Conservation (phyloP, 2,113 vertebrate genomes). For the Pterophyllum scalare region DNA sequence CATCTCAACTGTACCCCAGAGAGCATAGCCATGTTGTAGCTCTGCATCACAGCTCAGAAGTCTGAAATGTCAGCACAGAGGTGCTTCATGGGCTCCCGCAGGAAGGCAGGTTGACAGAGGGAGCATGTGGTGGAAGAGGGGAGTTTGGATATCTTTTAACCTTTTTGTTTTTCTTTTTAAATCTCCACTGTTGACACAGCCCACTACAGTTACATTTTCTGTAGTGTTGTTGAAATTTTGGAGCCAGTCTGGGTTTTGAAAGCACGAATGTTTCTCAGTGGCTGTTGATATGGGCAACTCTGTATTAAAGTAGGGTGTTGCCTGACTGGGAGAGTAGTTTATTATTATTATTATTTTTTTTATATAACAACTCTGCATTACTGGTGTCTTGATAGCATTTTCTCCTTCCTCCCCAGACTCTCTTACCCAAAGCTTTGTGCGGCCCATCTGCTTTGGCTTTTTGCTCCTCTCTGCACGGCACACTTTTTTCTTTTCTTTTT, state of each 20-base stretch:
- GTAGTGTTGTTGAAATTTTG: constrained; percentile 18
- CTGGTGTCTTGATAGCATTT: background rate
- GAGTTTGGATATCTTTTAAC: constrained; percentile 18
- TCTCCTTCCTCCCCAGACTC: background rate
- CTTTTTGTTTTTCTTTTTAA: background rate
- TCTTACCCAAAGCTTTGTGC: background rate
- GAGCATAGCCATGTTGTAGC: constrained; percentile 90
- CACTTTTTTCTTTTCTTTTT: constrained; percentile 24
- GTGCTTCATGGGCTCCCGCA: constrained; percentile 7
- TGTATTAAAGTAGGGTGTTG: constrained; percentile 7
- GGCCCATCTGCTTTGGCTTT: constrained; percentile 47
- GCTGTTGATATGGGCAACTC: background rate
- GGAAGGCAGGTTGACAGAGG: background rate
- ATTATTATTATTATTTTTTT: background rate
- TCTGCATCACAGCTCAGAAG: background rate
- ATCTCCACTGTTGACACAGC: background rate
- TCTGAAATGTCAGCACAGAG: constrained; percentile 13
- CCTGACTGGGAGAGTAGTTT: background rate
- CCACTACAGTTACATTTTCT: constrained; percentile 1
- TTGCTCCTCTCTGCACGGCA: constrained; percentile 62
- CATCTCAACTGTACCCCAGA: constrained; percentile 92
- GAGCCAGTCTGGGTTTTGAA: constrained; percentile 22
- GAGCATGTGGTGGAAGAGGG: constrained; percentile 15
- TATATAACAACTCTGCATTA: background rate
- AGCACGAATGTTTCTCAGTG: constrained; percentile 57